These are phyloP conservation scores for Melinaea menophilus DNA, from an alignment of 2,888 invertebrate genomes.

Conservation along the genomic window DNA sequence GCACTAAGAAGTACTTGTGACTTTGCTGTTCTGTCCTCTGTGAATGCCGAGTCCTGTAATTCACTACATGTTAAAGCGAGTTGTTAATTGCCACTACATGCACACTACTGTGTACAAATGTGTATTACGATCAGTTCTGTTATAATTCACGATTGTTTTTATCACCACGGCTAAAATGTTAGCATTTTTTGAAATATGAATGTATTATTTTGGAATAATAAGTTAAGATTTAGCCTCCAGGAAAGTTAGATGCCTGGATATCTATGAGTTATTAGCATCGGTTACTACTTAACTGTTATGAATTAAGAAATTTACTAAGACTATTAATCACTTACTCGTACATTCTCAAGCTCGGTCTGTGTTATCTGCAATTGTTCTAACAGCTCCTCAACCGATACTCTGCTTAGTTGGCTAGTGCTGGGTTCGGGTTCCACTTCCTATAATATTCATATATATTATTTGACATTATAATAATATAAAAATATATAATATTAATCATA, in stretches of 20 bases:
- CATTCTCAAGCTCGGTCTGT: constrained; percentile 90
- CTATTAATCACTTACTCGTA: constrained; percentile 82
- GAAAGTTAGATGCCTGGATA: constrained; percentile 10
- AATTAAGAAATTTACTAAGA: constrained; percentile 6
- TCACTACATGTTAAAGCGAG: constrained; percentile 75
- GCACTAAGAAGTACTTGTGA: constrained; percentile 92
- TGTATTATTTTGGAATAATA: constrained; percentile 14
- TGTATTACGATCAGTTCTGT: too few species aligned
- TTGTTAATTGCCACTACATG: constrained; percentile 73
- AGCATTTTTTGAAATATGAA: constrained; percentile 24
- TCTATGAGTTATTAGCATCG: constrained; percentile 18
- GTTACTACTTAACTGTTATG: constrained; percentile 14
- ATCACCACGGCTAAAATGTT: constrained; percentile 31
- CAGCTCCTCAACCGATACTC: constrained; percentile 88
- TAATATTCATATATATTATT: constrained; percentile 19
- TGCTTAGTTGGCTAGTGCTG: constrained; percentile 78
- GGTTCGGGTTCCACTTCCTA: constrained; percentile 63
- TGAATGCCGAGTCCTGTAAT: constrained; percentile 85
- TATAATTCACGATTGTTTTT: constrained; percentile 16
- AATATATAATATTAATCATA: constrained; percentile 42
- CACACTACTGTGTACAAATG: constrained; percentile 38
- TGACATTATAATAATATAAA: too few species aligned
- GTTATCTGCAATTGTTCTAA: constrained; percentile 90
- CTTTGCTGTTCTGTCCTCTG: constrained; percentile 81
- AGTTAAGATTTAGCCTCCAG: constrained; percentile 21